Conservation (phyloP, 2,113 vertebrate genomes). For the Semnornis frantzii region DNA sequence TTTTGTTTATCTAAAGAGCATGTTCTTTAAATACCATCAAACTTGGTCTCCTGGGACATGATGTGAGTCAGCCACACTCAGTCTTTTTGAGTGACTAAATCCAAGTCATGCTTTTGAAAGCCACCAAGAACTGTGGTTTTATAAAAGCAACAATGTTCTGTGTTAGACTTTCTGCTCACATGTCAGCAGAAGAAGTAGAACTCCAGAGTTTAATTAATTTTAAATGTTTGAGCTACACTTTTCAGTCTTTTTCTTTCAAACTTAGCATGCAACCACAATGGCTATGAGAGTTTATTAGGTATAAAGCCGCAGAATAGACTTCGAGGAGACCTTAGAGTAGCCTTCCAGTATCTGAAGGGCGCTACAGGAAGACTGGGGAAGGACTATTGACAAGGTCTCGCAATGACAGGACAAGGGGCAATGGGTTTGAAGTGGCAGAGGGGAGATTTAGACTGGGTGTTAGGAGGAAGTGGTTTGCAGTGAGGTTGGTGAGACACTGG, state of each 20-base stretch:
- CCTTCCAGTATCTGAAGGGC: no score
- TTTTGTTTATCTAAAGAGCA: slow-evolving; percentile 1
- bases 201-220: not conserved
- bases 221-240: not conserved
- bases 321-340: no score
- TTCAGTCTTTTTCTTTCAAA: not conserved
- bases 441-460: no score
- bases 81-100: slow-evolving; percentile 21
- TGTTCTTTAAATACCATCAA: slow-evolving; percentile 23
- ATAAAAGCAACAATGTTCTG: not conserved
- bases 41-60: not conserved
- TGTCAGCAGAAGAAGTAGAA: not conserved
- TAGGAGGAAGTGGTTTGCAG: no score
- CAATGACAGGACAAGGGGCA: no score
- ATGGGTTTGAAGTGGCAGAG: no score
- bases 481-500: no score
- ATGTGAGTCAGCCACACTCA: not conserved
- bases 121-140: not conserved
- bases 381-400: no score
- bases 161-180: not conserved
- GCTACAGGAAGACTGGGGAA: no score
- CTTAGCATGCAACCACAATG: not conserved
- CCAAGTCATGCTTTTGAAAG: slow-evolving; percentile 41
- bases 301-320: not conserved
- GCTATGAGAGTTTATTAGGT: not conserved